Evolutionary conservation across 2,113 vertebrate species (phyloP).

Genomic region (Pavo muticus): DNA sequence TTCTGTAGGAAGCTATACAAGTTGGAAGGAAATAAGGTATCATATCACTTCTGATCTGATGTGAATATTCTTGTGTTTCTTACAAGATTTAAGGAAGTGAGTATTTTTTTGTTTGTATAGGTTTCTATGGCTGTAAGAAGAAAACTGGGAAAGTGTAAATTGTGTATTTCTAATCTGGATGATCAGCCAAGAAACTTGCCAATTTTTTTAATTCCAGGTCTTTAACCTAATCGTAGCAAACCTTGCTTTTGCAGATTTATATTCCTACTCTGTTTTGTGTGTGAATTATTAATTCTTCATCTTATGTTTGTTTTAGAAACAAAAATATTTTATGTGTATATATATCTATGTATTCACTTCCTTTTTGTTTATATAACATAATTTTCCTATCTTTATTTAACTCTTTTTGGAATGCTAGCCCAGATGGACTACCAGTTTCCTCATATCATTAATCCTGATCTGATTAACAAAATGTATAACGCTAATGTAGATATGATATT

Average conservation of each 20-base stretch:
- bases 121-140: not conserved
- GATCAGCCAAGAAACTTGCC: not conserved
- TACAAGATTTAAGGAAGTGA: not conserved
- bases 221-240: not conserved
- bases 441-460: not conserved
- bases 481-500: not conserved
- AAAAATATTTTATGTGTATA: not conserved
- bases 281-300: not conserved
- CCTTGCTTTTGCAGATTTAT: not conserved
- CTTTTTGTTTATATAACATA: not conserved
- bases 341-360: not conserved
- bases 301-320: not conserved
- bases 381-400: not conserved
- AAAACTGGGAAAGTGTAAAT: not conserved
- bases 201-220: not conserved
- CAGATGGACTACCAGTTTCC: not conserved
- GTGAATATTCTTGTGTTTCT: not conserved
- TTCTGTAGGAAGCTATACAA: not conserved
- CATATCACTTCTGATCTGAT: too few species aligned
- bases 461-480: not conserved
- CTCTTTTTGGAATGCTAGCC: not conserved
- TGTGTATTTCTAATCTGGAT: not conserved
- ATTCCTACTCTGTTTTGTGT: not conserved
- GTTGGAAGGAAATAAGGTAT: not conserved
- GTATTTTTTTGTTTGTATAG: not conserved